Evolutionary conservation across 2,888 invertebrate species (phyloP).

Genomic region (Scaptomyza caliginosa): DNA sequence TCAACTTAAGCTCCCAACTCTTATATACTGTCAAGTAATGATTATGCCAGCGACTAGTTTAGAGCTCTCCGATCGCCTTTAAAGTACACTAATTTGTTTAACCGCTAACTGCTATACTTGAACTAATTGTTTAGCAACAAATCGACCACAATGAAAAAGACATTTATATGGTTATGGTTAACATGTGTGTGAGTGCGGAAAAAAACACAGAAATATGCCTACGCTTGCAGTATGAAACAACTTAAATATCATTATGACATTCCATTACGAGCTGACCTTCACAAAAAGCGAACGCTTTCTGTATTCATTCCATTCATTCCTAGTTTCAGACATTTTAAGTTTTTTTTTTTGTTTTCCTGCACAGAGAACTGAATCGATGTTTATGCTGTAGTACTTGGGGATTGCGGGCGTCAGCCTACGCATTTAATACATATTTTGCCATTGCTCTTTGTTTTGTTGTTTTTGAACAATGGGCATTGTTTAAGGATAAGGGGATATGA

Average conservation of each 20-base stretch:
- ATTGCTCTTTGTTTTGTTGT: constrained; percentile 30
- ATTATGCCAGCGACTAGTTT: too few relatives aligned
- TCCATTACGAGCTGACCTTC: constrained; percentile 32
- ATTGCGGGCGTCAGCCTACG: constrained; percentile 29
- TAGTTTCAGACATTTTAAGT: not conserved
- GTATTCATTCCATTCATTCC: constrained; percentile 15
- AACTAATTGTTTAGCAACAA: not conserved
- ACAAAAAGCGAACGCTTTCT: constrained; percentile 20
- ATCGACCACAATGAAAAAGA: not conserved
- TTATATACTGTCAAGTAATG: too few relatives aligned
- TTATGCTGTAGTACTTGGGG: constrained; percentile 37
- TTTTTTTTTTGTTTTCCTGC: not conserved
- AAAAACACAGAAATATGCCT: not conserved
- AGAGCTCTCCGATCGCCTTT: too few relatives aligned
- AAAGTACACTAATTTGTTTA: not conserved
- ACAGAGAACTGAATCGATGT: constrained; percentile 11
- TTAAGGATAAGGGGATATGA: constrained; percentile 13
- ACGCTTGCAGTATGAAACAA: not conserved
- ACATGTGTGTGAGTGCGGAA: constrained; percentile 10
- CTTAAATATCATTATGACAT: constrained; percentile 2
- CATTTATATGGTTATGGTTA: constrained; percentile 4
- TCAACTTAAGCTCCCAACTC: too few relatives aligned
- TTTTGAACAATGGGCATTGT: constrained; percentile 48
- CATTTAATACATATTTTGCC: constrained; percentile 25
- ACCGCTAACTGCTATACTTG: not conserved